These are phyloP conservation scores for Endomychus coccineus DNA, from an alignment of 2,888 invertebrate genomes.

Conservation along the genomic window DNA sequence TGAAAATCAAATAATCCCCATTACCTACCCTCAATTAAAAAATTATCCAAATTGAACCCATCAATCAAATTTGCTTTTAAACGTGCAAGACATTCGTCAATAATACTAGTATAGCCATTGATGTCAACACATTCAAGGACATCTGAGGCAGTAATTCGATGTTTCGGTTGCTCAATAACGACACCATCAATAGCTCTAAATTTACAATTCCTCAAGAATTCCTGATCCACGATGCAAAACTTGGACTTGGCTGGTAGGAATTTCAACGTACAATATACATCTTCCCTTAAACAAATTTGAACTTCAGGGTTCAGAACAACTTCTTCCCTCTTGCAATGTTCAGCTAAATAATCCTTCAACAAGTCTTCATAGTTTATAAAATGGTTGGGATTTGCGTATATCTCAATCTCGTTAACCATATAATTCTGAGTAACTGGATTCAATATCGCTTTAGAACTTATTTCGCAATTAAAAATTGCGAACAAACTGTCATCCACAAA, in stretches of 20 bases:
- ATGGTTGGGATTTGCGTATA: constrained; percentile 30
- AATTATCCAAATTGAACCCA: too few relatives aligned
- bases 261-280: constrained; percentile 30
- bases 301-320: constrained; percentile 49
- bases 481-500: constrained; percentile 51
- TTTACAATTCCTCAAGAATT: constrained; percentile 48
- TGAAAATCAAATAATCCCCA: too few relatives aligned
- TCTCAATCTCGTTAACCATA: constrained; percentile 47
- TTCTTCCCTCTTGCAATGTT: constrained; percentile 45
- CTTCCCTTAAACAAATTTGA: constrained; percentile 43
- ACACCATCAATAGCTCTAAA: constrained; percentile 26
- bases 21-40: too few relatives aligned
- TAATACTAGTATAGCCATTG: too few relatives aligned
- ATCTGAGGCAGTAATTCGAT: too few relatives aligned
- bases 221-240: constrained; percentile 47
- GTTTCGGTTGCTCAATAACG: too few relatives aligned
- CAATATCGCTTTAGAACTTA: constrained; percentile 52
- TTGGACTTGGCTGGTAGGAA: constrained; percentile 45
- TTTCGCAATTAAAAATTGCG: constrained; percentile 48
- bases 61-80: too few relatives aligned
- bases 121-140: too few relatives aligned
- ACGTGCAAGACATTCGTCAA: too few relatives aligned
- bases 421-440: constrained; percentile 38
- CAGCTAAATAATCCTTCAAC: constrained; percentile 49
- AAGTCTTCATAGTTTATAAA: constrained; percentile 40